phyloP scores from a whole-genome alignment of 2,888 invertebrate genomes.

The Scrobipalpa costella region DNA sequence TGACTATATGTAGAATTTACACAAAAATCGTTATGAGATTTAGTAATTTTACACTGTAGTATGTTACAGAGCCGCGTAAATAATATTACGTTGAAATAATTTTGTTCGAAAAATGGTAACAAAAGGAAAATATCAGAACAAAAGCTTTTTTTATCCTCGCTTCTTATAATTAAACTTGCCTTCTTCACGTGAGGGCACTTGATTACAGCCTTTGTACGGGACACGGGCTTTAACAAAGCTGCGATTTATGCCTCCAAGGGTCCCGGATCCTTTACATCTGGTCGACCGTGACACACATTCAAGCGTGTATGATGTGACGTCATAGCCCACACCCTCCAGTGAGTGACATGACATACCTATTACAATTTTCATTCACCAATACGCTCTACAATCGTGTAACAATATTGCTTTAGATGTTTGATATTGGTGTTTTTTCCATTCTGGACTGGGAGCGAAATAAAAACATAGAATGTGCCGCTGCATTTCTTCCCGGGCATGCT shows the following conservation, averaged over 20 bases:
- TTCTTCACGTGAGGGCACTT: not conserved
- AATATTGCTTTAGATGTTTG: too few relatives aligned
- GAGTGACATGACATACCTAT: not conserved
- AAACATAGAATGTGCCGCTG: too few relatives aligned
- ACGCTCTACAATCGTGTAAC: not conserved
- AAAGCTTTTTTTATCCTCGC: not conserved
- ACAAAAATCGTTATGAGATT: too few relatives aligned
- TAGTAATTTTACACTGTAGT: too few relatives aligned
- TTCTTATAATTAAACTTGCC: not conserved
- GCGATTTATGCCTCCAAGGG: not conserved
- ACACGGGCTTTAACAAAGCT: not conserved
- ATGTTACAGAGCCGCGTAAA: too few relatives aligned
- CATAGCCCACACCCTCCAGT: constrained; percentile 6
- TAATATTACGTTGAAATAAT: too few relatives aligned
- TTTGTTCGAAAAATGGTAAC: not conserved
- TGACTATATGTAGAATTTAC: too few relatives aligned
- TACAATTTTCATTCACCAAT: not conserved
- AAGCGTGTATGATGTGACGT: not conserved
- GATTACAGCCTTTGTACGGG: not conserved
- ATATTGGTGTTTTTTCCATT: too few relatives aligned
- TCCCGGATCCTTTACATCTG: constrained; percentile 2
- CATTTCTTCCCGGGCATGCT: too few relatives aligned
- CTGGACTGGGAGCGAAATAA: too few relatives aligned
- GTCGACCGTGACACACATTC: not conserved
- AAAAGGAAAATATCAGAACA: not conserved